Base-by-base conservation (phyloP, 2,797 vertebrate species). In the Enteromius argenteus region DNA sequence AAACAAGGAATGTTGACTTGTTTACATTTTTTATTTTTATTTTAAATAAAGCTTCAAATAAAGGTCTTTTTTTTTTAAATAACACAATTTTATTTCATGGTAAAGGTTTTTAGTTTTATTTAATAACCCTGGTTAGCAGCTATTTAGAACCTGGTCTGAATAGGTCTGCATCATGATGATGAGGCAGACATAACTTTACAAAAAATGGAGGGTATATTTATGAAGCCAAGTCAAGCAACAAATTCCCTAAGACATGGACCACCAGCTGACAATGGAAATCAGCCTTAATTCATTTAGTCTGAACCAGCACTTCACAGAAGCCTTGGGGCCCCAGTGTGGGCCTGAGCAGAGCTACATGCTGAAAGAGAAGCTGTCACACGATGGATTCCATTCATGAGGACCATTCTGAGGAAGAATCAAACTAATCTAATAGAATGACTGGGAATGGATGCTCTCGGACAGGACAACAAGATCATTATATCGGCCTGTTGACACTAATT, bases 201-300 rank as follows among this genome's bases (percentile, higher is more conserved):
- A 35, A 39, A 87, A 79, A 67, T 23, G 53, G 56, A 60, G 35
- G 53, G 58, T 80, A 32, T 75, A 53, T 84, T 87, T 73, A 72
- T n/a, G 42, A 81, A 46, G 79, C n/a, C 64, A 85, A 80, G 84
- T 85, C 66, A 87, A 78, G 80, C 75, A 85, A 73, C 53, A 83
- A 84, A 88, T 86, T 87, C 76, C 86, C 72, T 68, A 81, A 89
- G 81, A 89, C 87, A 80, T 64, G 66, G 79, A 42, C 79, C 68
- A 85, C 87, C 80, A 84, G 84, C 85, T 83, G 80, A 81, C 82
- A 82, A 84, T 49, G 73, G 56, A 83, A 87, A 82, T 85, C 69
- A 32, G 76, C 56, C 58, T 77, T 71, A 64, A 85, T 85, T 88
- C 69, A 49, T 83, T 80, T 83, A 80, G 74, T 86, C 23, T 64